These are phyloP conservation scores for Anthrax anthrax DNA, from an alignment of 2,888 invertebrate genomes.

Conservation along the genomic window DNA sequence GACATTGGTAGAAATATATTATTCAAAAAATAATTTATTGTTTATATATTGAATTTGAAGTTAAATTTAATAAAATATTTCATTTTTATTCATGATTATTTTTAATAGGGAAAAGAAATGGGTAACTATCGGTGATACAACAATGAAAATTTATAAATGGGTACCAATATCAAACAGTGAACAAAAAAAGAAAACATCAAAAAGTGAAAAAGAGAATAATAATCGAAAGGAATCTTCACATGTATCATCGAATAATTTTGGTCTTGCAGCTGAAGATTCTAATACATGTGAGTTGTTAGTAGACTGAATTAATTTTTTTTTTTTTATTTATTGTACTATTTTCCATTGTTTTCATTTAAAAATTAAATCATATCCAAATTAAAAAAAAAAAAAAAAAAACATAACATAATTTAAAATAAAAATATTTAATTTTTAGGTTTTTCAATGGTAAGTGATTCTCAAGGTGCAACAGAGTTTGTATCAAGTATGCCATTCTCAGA, in stretches of 20 bases:
- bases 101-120: conserved; percentile 91
- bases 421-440: conserved; percentile 47
- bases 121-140: conserved; percentile 96
- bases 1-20: conserved; percentile 82
- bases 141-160: conserved; percentile 99
- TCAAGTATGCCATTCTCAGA: conserved; percentile 82
- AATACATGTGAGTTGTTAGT: conserved; percentile 56
- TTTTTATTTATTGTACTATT: neutral
- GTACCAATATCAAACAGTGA: conserved; percentile 78
- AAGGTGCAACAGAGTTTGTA: conserved; percentile 73
- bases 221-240: conserved; percentile 65
- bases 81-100: conserved; percentile 2
- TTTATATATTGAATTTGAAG: neutral
- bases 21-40: neutral
- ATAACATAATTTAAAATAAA: neutral
- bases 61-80: neutral
- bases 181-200: conserved; percentile 52
- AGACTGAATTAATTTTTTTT: too few relatives aligned
- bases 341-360: too few relatives aligned
- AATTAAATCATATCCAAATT: too few relatives aligned
- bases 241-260: conserved; percentile 61
- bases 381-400: too few relatives aligned
- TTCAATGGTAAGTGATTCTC: conserved; percentile 80
- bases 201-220: conserved; percentile 70
- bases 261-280: conserved; percentile 69